These are phyloP conservation scores for Blera fallax DNA, from an alignment of 2,888 invertebrate species.

Conservation along the genomic window DNA sequence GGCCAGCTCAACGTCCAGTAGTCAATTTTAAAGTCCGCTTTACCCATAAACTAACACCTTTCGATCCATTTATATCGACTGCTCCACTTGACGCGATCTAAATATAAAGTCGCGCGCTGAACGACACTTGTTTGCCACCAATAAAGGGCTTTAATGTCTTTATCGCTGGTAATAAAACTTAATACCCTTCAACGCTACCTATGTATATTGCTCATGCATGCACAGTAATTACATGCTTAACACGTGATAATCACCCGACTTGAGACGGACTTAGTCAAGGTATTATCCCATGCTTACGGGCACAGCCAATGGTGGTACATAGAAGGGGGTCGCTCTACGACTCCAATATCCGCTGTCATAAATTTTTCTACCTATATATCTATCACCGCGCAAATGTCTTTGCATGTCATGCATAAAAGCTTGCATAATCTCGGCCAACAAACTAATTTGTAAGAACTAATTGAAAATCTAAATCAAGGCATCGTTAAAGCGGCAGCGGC, in stretches of 20 bases:
- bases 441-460: constrained; percentile 57
- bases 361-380: too few species aligned
- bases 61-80: not conserved
- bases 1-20: not conserved
- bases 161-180: not conserved
- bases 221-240: constrained; percentile 1
- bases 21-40: not conserved
- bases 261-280: constrained; percentile 8
- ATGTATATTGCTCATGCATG: not conserved
- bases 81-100: not conserved
- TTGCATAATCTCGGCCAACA: constrained; percentile 41
- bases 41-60: not conserved
- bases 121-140: not conserved
- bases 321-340: constrained; percentile 36
- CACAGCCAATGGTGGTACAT: not conserved
- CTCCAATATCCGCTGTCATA: constrained; percentile 55
- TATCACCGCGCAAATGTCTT: not conserved
- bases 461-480: constrained; percentile 63
- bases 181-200: constrained; percentile 7
- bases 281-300: constrained; percentile 18
- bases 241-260: constrained; percentile 28
- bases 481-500: constrained; percentile 20
- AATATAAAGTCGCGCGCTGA: not conserved
- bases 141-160: constrained; percentile 33
- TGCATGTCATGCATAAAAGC: constrained; percentile 2